Evolutionary conservation across 2,888 invertebrate genomes (phyloP), one percentile per base, ranked within the genome.

Genomic region (Laothoe populi): DNA sequence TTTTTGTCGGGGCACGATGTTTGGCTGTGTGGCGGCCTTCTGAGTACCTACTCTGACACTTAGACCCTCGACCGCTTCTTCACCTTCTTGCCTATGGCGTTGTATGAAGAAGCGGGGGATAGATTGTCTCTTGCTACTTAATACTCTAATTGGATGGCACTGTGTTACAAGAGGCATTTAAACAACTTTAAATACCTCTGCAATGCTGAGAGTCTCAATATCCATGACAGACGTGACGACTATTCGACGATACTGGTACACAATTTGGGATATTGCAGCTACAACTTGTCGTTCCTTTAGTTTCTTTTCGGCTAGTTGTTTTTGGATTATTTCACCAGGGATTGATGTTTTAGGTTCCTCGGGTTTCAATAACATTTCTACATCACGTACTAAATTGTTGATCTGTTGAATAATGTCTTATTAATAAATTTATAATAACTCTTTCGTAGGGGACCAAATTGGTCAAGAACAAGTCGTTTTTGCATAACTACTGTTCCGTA

Each of bases 171-270:
- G n/a, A n/a, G n/a, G n/a, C n/a, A n/a, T n/a, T n/a, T n/a, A n/a
- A n/a, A n/a, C n/a, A 24, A 7, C 10, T 31, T 2, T 10, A 1
- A 35, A 19, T 53, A 53, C 53, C 53, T 53, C 35, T 2, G 31
- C 19, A 13, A 53, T 53, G 53, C 31, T 53, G 19, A 53, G 53
- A 10, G 53, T 53, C 10, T 53, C 31, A 8, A 53, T 31, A 31
- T 53, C 53, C 35, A 53, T 53, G 19, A 26, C 11, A 19, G 16
- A 8, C 4, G 53, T 53, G 3, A 53, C 35, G 19, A 35, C 53
- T 35, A 53, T 53, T 19, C 19, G 53, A 11, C 53, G 53, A 53
- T 13, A 19, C 19, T 35, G 31, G 19, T 53, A 53, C 16, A 53
- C 4, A 31, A 53, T 31, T 19, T 53, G 53, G 4, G 53, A 31